Base-by-base conservation (phyloP, 2,797 vertebrate species). In the Argyrosomus regius region DNA sequence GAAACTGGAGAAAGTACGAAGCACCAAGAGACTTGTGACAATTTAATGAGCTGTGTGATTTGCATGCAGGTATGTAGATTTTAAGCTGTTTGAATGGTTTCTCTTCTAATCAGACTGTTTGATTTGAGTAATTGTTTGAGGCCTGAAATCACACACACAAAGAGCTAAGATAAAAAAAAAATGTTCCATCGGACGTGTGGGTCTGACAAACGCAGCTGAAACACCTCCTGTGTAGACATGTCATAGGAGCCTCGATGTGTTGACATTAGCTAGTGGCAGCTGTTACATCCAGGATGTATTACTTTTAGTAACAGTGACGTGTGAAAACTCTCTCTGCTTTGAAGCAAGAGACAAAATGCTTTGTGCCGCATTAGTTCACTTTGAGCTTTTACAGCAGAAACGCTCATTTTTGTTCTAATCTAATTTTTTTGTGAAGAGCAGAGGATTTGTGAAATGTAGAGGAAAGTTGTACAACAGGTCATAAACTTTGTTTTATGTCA, bases 11-110 rank as follows among this genome's bases (percentile, higher is more conserved):
- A 53, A 26, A 45, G 12, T 5, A 22, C 10, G 4, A 22, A 58
- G 20, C 17, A 22, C 41, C 41, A 6, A 72, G 16, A 54, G n/a
- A 26, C 17, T 45, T 50, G 1, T 18, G 22, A 54, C 20, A 54
- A 20, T 67, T 24, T 43, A 41, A 54, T 54, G 64, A 63, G 60
- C 16, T 69, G 39, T 56, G 39, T 57, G 12, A 58, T 66, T 22
- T 53, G 45, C 14, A 18, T 59, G 20, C 18, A 49, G 26, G 24
- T 11, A 22, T 16, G 22, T 11, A 11, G 24, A 45, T 45, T 28
- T 41, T 24, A 11, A 41, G 35, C 41, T 39, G 64, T 66, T 53
- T 54, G 7, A 17, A 10, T 24, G 6, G 22, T 24, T 61, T 24
- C n/a, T 13, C n/a, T 22, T 43, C 39, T 22, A 43, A 43, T 45